Conservation (phyloP, 2,797 vertebrate species). For the Mycteria americana region DNA sequence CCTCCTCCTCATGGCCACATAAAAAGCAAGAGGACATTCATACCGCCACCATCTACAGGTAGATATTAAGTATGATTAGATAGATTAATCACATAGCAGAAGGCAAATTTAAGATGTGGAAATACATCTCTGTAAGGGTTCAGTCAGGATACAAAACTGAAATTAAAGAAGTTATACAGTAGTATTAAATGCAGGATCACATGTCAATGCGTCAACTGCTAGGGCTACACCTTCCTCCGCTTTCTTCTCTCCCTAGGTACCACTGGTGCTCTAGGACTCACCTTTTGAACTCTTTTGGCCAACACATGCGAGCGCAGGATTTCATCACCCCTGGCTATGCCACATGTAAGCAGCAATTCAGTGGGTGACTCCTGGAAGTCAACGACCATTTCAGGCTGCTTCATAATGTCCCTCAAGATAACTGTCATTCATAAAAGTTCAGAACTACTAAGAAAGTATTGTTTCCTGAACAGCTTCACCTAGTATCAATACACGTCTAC, state of each 20-base stretch:
- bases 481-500: background rate
- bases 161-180: slow-evolving; percentile 8
- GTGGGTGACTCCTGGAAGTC: background rate
- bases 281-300: background rate
- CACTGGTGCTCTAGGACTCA: background rate
- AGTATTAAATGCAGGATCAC: background rate
- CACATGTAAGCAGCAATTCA: background rate
- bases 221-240: background rate
- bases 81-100: slow-evolving; percentile 39
- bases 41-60: slow-evolving; percentile 32
- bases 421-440: background rate
- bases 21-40: slow-evolving; percentile 40
- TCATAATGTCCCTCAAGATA: background rate
- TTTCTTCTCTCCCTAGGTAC: background rate
- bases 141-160: background rate
- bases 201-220: background rate
- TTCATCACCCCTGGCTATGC: background rate
- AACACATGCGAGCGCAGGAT: rapidly evolving
- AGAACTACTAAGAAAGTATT: background rate
- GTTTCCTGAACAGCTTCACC: background rate
- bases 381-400: background rate
- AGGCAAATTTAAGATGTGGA: slow-evolving; percentile 45
- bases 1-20: background rate
- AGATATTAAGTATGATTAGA: slow-evolving; percentile 42
- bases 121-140: slow-evolving; percentile 16